Conservation (phyloP, 2,113 vertebrate species). For the Macquaria ambigua region DNA sequence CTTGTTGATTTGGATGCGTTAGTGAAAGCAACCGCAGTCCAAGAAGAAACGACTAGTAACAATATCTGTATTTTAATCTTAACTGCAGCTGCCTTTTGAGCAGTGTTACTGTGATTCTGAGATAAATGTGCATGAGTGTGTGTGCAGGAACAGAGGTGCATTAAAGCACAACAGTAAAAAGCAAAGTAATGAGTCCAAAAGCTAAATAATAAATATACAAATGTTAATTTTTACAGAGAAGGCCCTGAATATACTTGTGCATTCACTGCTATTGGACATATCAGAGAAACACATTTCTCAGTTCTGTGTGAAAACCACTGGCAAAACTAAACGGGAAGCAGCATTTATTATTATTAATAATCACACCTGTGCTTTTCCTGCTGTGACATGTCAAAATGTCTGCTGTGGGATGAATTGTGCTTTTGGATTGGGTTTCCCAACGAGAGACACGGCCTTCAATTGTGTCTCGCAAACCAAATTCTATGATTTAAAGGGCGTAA, state of each 20-base stretch:
- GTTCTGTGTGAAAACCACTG: neutral
- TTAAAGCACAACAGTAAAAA: neutral
- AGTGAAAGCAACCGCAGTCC: neutral
- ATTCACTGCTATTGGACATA: neutral
- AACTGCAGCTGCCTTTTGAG: neutral
- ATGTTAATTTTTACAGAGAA: neutral
- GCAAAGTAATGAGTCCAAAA: neutral
- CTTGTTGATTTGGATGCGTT: slow-evolving; percentile 49
- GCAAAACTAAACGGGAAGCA: neutral
- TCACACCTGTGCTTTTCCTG: neutral
- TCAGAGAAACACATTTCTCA: neutral
- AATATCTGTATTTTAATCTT: slow-evolving; percentile 2
- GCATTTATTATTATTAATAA: neutral
- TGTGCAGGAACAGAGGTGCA: neutral
- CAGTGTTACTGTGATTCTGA: neutral
- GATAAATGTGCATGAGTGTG: neutral
- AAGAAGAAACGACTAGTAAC: neutral
- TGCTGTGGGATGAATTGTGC: neutral
- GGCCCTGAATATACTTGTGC: neutral
- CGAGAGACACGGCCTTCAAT: neutral
- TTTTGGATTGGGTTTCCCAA: neutral
- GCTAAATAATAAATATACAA: neutral
- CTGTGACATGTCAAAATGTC: neutral
- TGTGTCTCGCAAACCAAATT: neutral
- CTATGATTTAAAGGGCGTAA: neutral